A percentile compares a stretch with the other conserved stretches of the same genome.
These are phyloP conservation scores for Cloeon dipterum DNA, from an alignment of 2,888 invertebrate species.

Conservation along the genomic window DNA sequence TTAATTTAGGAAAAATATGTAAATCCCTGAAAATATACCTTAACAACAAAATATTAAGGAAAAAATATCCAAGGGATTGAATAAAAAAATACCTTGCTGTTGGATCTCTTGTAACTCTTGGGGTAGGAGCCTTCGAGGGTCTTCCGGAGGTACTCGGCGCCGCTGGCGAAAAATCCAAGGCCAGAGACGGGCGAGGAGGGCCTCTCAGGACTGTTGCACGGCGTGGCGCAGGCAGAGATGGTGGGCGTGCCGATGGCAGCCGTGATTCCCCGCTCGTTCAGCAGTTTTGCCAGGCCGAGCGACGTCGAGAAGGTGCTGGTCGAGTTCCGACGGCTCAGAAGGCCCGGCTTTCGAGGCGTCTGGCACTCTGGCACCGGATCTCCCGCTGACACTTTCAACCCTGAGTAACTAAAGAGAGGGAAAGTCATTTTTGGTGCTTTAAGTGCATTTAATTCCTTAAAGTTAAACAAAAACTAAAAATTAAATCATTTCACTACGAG, in stretches of 20 bases:
- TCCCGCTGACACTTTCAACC: background rate
- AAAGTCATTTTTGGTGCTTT: no score
- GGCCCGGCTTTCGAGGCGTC: constrained; percentile 17
- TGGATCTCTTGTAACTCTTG: background rate
- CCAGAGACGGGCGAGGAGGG: constrained; percentile 20
- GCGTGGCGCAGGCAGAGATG: constrained; percentile 57
- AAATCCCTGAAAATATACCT: no score
- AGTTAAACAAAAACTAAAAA: no score
- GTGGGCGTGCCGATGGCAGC: constrained; percentile 37
- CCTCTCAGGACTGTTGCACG: constrained; percentile 66
- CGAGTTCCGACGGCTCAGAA: constrained; percentile 51
- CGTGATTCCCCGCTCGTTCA: constrained; percentile 54
- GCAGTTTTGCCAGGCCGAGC: constrained; percentile 45
- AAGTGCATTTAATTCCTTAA: no score
- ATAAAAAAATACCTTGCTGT: background rate
- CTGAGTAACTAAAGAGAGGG: background rate
- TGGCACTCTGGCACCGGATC: background rate
- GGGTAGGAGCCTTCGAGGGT: constrained; percentile 20
- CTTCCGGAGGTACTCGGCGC: constrained; percentile 38
- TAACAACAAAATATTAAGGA: no score
- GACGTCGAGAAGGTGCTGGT: constrained; percentile 51
- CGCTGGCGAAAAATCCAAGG: constrained; percentile 33
- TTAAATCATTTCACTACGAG: no score
- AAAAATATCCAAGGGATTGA: no score
- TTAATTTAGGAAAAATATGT: no score